phyloP scores from a whole-genome alignment of 2,888 invertebrate species.

The Incurvaria masculella region DNA sequence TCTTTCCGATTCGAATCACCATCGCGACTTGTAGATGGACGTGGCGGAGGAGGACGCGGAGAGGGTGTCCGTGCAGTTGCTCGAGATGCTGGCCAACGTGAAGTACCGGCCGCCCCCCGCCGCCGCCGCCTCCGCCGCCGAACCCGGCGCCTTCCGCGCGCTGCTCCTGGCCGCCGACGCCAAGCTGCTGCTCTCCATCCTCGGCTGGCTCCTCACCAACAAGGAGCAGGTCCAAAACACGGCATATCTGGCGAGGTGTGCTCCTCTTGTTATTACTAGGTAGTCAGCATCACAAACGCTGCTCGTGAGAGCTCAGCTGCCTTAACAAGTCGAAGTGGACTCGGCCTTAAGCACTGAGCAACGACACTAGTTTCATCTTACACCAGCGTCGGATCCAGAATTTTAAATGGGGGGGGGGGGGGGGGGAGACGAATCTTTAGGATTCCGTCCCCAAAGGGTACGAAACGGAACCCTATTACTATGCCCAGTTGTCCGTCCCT shows the following conservation, averaged over 20 bases:
- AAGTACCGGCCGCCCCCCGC: conserved; percentile 70
- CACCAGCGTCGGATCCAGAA: too few relatives aligned
- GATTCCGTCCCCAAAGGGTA: too few relatives aligned
- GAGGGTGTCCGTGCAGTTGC: conserved; percentile 67
- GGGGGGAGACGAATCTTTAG: too few relatives aligned
- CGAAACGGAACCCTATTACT: too few relatives aligned
- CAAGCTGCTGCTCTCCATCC: conserved; percentile 69
- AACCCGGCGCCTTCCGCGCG: conserved; percentile 41
- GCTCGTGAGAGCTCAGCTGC: too few relatives aligned
- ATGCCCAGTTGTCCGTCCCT: too few relatives aligned
- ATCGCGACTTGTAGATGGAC: conserved; percentile 48
- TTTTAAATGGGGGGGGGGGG: too few relatives aligned
- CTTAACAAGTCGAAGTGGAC: too few relatives aligned
- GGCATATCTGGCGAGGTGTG: conserved; percentile 76
- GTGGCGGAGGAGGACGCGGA: conserved; percentile 74
- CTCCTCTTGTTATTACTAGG: too few relatives aligned
- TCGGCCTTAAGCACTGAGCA: too few relatives aligned
- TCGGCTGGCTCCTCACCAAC: conserved; percentile 76
- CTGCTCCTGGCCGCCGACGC: conserved; percentile 64
- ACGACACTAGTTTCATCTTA: too few relatives aligned
- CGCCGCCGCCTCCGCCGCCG: conserved; percentile 36
- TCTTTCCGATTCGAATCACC: not conserved
- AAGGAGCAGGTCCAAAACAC: conserved; percentile 73
- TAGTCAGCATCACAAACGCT: too few relatives aligned
- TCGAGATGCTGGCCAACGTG: conserved; percentile 70